Percentiles rank a stretch among this genome's conserved stretches.
These are phyloP conservation scores for Pyrrhia umbra DNA, from an alignment of 2,888 invertebrate species.

Conservation along the genomic window DNA sequence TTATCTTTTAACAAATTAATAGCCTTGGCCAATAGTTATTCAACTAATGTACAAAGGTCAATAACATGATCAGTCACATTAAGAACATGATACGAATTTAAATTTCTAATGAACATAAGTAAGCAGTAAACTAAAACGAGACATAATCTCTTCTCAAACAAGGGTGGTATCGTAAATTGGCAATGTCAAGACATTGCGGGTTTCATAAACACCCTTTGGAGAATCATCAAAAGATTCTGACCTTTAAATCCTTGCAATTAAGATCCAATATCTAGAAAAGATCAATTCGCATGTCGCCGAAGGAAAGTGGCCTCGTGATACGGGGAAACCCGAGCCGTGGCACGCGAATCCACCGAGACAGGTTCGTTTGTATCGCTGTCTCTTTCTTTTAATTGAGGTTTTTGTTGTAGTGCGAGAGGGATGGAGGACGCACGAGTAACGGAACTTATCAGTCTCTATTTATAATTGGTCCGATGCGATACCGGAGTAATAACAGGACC, in stretches of 20 bases:
- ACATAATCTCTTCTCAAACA: conserved; percentile 43
- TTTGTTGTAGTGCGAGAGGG: conserved; percentile 60
- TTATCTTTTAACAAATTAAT: conserved; percentile 3
- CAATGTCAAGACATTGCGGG: conserved; percentile 64
- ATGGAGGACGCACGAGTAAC: conserved; percentile 70
- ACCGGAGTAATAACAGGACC: conserved; percentile 77
- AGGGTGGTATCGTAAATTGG: conserved; percentile 61
- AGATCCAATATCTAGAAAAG: conserved; percentile 50
- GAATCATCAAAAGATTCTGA: conserved; percentile 18
- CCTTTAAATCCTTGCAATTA: conserved; percentile 49
- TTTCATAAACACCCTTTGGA: conserved; percentile 56
- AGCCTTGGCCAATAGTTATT: conserved; percentile 1
- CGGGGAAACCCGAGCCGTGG: conserved; percentile 77
- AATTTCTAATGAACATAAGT: conserved; percentile 15
- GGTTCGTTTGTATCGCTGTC: conserved; percentile 70
- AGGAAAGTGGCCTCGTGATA: conserved; percentile 76
- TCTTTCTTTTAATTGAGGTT: conserved; percentile 59
- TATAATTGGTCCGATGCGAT: conserved; percentile 81
- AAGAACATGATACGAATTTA: conserved; percentile 1
- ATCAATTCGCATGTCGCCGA: conserved; percentile 67
- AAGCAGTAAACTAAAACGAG: conserved; percentile 22
- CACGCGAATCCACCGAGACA: conserved; percentile 72
- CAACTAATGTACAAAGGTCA: conserved; percentile 16
- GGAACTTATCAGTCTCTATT: conserved; percentile 83
- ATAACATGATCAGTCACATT: conserved; percentile 17